Evolutionary conservation across 2,797 vertebrate genomes (phyloP), one percentile per base, ranked within the genome.

Genomic region (Gallirallus australis): DNA sequence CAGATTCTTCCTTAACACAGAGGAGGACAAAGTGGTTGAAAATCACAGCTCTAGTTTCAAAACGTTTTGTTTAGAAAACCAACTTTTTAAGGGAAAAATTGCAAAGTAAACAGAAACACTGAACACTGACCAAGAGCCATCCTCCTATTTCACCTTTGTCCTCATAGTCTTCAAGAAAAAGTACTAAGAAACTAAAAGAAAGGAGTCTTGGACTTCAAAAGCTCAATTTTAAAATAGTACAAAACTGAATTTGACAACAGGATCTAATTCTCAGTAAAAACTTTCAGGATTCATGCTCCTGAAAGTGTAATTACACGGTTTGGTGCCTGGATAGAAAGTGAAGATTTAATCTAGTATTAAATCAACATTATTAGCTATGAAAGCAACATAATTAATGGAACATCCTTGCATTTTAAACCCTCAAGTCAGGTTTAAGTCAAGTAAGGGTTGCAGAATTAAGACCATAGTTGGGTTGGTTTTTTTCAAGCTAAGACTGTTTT

Each of bases 211-310:
- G 53, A 16, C 45, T 85, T 76, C 42, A 45, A 57, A 82, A 89
- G 42, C 6, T 18, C 16, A 24, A 7, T 31, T 30, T 56, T 23
- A 82, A 75, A 20, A 50, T 1, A 52, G 11, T 10, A 31, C 9
- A 64, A 64, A 95, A 30, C 6, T 3, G 0, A 64, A 53, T 35
- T 20, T 52, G 21, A 70, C 66, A 82, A 56, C 27, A 48, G 15
- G 19, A 72, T 15, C 54, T 31, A 6, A 45, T 19, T 79, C 53
- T 53, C 50, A 79, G 71, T 31, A 76, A 71, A 84, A 52, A 37
- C 10, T 37, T 0, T 7, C 24, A 11, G 7, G 19, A n/a, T 42
- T 75, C 0, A 0, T 1, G 3, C 39, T 84, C n/a, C 59, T 82
- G 14, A 33, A 82, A 75, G 20, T 3, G 1, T 19, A 63, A 35